These are phyloP conservation scores for Misgurnus anguillicaudatus DNA, from an alignment of 2,113 vertebrate species.

Conservation along the genomic window DNA sequence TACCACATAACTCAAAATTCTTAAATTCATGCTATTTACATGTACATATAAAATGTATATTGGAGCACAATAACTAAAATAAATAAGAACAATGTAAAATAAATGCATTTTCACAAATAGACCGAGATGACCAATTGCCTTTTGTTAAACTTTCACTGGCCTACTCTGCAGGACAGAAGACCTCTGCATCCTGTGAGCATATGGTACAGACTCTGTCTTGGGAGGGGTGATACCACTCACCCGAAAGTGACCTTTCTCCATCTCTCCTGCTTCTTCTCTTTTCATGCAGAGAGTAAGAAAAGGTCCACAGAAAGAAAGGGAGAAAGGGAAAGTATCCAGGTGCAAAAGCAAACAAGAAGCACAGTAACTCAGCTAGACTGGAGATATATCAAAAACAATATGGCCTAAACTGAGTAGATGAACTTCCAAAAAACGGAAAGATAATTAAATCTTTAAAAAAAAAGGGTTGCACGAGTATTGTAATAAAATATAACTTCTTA, in stretches of 20 bases:
- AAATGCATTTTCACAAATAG: background rate
- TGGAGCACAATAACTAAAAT: no score
- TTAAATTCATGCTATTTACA: no score
- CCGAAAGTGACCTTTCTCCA: constrained; percentile 71
- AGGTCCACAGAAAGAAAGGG: constrained; percentile 54
- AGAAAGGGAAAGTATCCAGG: constrained; percentile 64
- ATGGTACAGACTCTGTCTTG: constrained; percentile 37
- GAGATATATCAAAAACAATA: constrained; percentile 45
- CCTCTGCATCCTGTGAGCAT: constrained; percentile 51
- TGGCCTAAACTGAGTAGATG: no score
- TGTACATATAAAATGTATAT: no score
- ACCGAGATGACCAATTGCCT: background rate
- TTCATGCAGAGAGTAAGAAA: constrained; percentile 61
- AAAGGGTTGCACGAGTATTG: no score
- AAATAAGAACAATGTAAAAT: background rate
- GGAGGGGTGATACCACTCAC: constrained; percentile 72
- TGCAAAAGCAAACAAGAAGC: constrained; percentile 69
- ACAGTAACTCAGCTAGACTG: constrained; percentile 33
- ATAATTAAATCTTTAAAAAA: no score
- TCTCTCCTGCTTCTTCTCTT: constrained; percentile 61
- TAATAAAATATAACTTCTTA: no score
- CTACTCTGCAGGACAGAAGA: background rate
- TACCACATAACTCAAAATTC: no score
- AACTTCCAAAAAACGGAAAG: no score
- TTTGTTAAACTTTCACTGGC: background rate